phyloP scores from a whole-genome alignment of 2,113 vertebrate species.

The Scophthalmus maximus region DNA sequence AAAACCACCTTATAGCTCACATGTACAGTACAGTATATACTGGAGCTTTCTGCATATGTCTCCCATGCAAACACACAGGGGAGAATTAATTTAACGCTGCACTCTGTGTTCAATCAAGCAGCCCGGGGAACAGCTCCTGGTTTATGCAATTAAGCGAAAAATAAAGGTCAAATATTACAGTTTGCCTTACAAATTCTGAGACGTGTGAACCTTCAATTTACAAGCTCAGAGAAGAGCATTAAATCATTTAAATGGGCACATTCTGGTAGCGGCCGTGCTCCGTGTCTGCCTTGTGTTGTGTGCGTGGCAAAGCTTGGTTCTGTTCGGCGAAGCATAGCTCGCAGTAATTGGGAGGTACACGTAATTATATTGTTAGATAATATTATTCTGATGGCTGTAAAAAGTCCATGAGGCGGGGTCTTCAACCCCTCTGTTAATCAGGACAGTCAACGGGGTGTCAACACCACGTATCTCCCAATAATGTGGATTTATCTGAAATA shows the following conservation, averaged over 20 bases:
- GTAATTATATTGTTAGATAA: constrained; percentile 42
- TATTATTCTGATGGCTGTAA: constrained; percentile 29
- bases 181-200: constrained; percentile 11
- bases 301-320: background rate
- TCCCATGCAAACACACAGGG: constrained; percentile 9
- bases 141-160: constrained; percentile 42
- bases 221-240: background rate
- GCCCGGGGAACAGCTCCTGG: background rate
- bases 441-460: too few relatives aligned
- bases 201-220: constrained; percentile 6
- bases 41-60: constrained; percentile 3
- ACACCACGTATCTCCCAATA: too few relatives aligned
- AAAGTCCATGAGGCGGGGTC: constrained; percentile 17
- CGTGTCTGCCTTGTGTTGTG: background rate
- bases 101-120: constrained; percentile 20
- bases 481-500: too few relatives aligned
- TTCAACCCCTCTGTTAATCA: background rate
- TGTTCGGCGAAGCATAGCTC: constrained; percentile 30
- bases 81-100: constrained; percentile 30
- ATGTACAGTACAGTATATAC: background rate
- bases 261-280: background rate
- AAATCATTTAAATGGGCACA: constrained; percentile 33
- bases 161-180: constrained; percentile 46
- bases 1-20: background rate
- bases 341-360: constrained; percentile 50